Base-by-base conservation (phyloP, 2,888 invertebrate species). In the Tinea semifulvella region DNA sequence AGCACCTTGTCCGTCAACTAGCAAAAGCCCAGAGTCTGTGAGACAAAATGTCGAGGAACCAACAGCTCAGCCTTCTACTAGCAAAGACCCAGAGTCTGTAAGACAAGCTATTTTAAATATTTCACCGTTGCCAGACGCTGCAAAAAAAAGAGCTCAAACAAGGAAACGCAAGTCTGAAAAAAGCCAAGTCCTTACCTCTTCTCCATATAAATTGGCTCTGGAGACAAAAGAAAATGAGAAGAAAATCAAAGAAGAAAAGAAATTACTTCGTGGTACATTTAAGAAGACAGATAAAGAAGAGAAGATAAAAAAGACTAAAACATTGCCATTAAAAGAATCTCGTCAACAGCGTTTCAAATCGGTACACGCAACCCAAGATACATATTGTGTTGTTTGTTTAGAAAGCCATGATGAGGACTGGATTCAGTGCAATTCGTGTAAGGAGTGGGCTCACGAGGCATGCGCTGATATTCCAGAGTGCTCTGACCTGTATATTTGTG, bases 391-490 rank as follows among this genome's bases (percentile, higher is more conserved):
- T 35, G 44, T 45, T 16, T 48, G 45, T 31, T 42, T 43, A 42
- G 45, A 46, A 44, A 44, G 45, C 27, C 13, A 22, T 42, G 42
- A 48, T 22, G 49, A 49, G 31, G 49, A 49, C 47, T 49, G 48
- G 48, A 47, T 49, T 19, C 49, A 50, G 39, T 48, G 49, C 49
- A 25, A 25, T 36, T 44, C 42, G 8, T 50, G 49, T 40, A 40
- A 22, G 27, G 48, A 42, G 22, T 49, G 49, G 48, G 48, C 44
- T 25, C 48, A 49, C 31, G 47, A 49, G 43, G 49, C 47, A 25
- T 48, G 50, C 39, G 50, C 49, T 25, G 52, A 49, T 27, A 48
- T 50, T 28, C 52, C 52, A 14, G 49, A 52, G 42, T 50, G 48
- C 42, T 42, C 42, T 43, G 48, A 50, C 16, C 14, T 3, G 11